phyloP scores from a whole-genome alignment of 2,888 invertebrate genomes.

The Heteromyza rotundicornis region DNA sequence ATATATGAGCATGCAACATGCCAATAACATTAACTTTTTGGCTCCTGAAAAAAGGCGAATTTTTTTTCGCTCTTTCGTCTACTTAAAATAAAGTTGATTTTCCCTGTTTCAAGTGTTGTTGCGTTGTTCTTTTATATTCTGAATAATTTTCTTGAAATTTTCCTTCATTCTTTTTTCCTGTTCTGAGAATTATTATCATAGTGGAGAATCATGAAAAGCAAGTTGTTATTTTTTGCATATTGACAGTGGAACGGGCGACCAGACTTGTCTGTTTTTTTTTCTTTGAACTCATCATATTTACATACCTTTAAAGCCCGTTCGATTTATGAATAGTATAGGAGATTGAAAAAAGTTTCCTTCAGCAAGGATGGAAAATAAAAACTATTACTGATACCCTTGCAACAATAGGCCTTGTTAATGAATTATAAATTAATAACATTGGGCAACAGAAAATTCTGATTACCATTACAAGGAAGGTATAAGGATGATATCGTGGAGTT shows the following conservation, averaged over 20 bases:
- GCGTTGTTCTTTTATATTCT: neutral
- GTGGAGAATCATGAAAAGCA: neutral
- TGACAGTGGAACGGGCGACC: neutral
- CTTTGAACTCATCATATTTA: too few relatives aligned
- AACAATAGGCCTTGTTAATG: too few relatives aligned
- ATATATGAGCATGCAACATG: conserved; percentile 12
- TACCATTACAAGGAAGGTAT: too few relatives aligned
- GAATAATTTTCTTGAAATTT: conserved; percentile 1
- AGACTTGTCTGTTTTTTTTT: too few relatives aligned
- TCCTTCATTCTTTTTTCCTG: neutral
- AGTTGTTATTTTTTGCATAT: neutral
- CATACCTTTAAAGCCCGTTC: too few relatives aligned
- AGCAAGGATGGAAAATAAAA: too few relatives aligned
- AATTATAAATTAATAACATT: too few relatives aligned
- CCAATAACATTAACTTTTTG: conserved; percentile 19
- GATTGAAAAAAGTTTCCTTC: too few relatives aligned
- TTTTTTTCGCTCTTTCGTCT: conserved; percentile 5
- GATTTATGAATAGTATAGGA: too few relatives aligned
- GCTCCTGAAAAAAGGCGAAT: neutral
- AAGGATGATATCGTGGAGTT: too few relatives aligned
- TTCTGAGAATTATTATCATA: neutral
- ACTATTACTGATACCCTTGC: too few relatives aligned
- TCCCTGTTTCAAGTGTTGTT: neutral
- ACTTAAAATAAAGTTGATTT: neutral
- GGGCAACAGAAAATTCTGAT: too few relatives aligned